A percentile compares a stretch with the other conserved stretches of the same genome.
Evolutionary conservation across 92 coral and sea anemone species (phyloP).

Genomic region (Epizoanthus fatuus): DNA sequence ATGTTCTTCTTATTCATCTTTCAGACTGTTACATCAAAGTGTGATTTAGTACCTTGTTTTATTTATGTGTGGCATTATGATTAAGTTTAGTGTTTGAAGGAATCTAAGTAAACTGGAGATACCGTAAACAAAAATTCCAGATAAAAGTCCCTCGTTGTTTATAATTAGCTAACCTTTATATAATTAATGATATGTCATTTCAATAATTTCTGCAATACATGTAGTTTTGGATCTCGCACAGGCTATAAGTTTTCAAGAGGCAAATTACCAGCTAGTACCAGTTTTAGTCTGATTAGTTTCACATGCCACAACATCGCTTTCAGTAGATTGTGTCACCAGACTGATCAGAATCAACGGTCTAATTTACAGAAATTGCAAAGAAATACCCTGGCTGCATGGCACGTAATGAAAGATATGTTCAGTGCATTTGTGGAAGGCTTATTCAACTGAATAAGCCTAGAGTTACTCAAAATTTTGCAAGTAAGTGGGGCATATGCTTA

Average conservation of each 20-base stretch:
- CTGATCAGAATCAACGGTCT: conserved; percentile 27
- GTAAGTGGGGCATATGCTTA: conserved; percentile 37
- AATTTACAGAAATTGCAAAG: conserved; percentile 48
- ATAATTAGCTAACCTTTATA: no score
- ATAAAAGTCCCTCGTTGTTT: no score
- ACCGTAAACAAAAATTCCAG: no score
- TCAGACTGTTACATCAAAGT: not conserved
- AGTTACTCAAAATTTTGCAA: conserved; percentile 53
- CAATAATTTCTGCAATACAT: no score
- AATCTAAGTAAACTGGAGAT: no score
- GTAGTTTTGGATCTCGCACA: no score
- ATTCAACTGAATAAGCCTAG: conserved; percentile 58
- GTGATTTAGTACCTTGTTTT: no score
- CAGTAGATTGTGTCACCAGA: conserved; percentile 15
- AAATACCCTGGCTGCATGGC: conserved; percentile 51
- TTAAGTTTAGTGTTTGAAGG: no score
- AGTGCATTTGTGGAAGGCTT: conserved; percentile 57
- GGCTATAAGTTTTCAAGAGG: no score
- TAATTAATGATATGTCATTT: no score
- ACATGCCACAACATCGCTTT: conserved; percentile 14
- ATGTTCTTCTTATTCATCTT: not conserved
- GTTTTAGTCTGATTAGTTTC: conserved; percentile 5
- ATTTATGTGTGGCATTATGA: no score
- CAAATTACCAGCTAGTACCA: no score
- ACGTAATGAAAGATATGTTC: conserved; percentile 60